Base-by-base conservation (phyloP, 2,113 vertebrate species). In the Ciconia stormi region DNA sequence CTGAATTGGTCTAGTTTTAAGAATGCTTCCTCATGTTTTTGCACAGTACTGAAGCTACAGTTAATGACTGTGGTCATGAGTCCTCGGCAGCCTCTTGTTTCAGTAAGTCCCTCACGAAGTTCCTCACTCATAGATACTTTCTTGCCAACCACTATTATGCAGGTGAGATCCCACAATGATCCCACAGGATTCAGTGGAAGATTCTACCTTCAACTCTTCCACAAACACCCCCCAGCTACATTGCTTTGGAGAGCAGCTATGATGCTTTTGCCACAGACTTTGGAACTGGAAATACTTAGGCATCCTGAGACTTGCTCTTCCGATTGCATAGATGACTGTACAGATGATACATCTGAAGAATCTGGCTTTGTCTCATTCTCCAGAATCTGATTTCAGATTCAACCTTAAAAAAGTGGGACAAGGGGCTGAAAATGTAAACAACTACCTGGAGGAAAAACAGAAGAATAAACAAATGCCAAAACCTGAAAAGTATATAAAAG, bases 321-420 rank as follows among this genome's bases (percentile, higher is more conserved):
- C 5, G 6, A 52, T 52, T 52, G 18, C 9, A 2, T 71, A 21
- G n/a, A 38, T 71, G 19, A 32, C 36, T 20, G 17, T 65, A 34
- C 36, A 53, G 77, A 40, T 17, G 49, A 40, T 18, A 13, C 29
- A 47, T 83, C 38, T 50, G n/a, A 83, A 47, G 53, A 32, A 61
- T 21, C 16, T 71, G 58, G 30, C 69, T 61, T 82, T 56, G 46
- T 14, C 26, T 53, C 16, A 32, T 13, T 56, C 50, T 79, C 55
- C 82, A 77, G 84, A 17, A 61, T 71, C 69, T 78, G 14, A 56
- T 93, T 92, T 34, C 38, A 97, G 95, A 62, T 98, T 98, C 74
- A 89, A 10, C 0, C 27, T 96, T 86, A 15, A 3, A 34, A 5
- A 3, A 22, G 94, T 96, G 32, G 97, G 96, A 72, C 0, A 14